Evolutionary conservation across 2,888 invertebrate genomes (phyloP).

Genomic region (Morpho helenor): DNA sequence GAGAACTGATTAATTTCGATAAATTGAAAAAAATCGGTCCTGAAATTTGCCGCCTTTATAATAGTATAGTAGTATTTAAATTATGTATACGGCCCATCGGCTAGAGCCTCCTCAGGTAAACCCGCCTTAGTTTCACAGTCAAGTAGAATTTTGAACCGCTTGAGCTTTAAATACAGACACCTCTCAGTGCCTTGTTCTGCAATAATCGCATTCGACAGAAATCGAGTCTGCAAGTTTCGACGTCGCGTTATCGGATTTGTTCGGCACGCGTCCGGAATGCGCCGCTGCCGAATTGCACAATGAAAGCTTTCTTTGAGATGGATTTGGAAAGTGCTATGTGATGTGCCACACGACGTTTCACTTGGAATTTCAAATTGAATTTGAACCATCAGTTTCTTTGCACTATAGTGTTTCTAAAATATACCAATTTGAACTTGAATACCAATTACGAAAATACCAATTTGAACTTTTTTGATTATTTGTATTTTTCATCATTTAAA

Average conservation of each 20-base stretch:
- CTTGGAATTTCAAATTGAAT: conserved; percentile 17
- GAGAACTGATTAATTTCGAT: too few species aligned
- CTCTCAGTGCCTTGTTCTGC: conserved; percentile 37
- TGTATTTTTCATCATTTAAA: too few species aligned
- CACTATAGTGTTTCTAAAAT: conserved; percentile 2
- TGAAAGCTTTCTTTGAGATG: conserved; percentile 22
- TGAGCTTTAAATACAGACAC: conserved; percentile 26
- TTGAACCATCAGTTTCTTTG: conserved; percentile 8
- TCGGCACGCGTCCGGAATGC: conserved; percentile 59
- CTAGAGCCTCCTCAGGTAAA: too few species aligned
- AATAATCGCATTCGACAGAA: conserved; percentile 63
- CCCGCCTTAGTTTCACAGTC: too few species aligned
- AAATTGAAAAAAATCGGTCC: too few species aligned
- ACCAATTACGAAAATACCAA: too few species aligned
- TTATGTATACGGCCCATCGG: too few species aligned
- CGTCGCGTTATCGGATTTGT: conserved; percentile 70
- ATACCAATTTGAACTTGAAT: too few species aligned
- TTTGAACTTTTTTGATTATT: too few species aligned
- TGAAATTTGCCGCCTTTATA: too few species aligned
- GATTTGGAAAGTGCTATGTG: conserved; percentile 21
- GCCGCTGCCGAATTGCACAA: conserved; percentile 22
- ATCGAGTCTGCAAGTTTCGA: conserved; percentile 34
- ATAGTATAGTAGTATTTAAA: too few species aligned
- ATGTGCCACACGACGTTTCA: conserved; percentile 17
- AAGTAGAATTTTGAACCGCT: not conserved